Evolutionary conservation across 2,888 invertebrate genomes (phyloP).

Genomic region (Ormyrus pomaceus): DNA sequence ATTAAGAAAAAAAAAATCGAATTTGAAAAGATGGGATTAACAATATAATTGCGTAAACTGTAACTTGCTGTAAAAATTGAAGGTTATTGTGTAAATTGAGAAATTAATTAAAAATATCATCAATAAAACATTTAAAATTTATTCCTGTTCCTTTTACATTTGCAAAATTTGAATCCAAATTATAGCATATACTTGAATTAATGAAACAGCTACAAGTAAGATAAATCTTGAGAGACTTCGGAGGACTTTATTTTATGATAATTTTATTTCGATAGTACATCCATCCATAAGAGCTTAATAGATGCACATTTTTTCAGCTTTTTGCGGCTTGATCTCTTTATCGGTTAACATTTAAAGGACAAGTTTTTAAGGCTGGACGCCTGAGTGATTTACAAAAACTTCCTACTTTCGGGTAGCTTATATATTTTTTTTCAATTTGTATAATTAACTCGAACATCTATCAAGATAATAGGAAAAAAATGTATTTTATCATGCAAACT

Average conservation of each 20-base stretch:
- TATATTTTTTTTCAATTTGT: background rate
- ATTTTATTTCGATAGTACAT: slow-evolving; percentile 14
- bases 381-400: background rate
- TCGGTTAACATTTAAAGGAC: background rate
- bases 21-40: too few relatives aligned
- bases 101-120: background rate
- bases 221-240: slow-evolving; percentile 17
- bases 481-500: background rate
- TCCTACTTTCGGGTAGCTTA: background rate
- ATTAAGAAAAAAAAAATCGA: too few relatives aligned
- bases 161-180: slow-evolving; percentile 21
- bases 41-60: too few relatives aligned
- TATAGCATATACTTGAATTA: background rate
- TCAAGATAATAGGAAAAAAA: background rate
- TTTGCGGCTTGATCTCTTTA: slow-evolving; percentile 23
- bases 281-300: slow-evolving; percentile 3
- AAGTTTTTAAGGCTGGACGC: too few relatives aligned
- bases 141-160: slow-evolving; percentile 11
- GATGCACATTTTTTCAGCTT: slow-evolving; percentile 13
- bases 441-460: slow-evolving; percentile 4
- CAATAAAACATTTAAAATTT: background rate
- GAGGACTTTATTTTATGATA: slow-evolving; percentile 4
- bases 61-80: too few relatives aligned
- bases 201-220: slow-evolving; percentile 1
- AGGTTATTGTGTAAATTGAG: too few relatives aligned